Base-by-base conservation (phyloP, 1,140 invertebrate genomes). In the Pogonomyrmex barbatus region DNA sequence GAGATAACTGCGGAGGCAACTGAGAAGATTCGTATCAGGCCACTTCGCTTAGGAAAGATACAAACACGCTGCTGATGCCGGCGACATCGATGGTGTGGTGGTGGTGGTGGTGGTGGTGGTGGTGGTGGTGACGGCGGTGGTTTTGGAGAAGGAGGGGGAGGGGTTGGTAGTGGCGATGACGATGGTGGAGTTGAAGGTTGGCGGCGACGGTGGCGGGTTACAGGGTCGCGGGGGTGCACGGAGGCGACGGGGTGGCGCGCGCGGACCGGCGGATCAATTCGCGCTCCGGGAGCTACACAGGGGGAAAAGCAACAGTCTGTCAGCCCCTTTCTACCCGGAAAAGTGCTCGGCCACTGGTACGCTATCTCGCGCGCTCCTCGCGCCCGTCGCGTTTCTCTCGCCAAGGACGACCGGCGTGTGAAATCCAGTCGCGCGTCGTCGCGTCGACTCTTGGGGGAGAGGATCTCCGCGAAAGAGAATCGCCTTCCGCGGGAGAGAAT, bases 221-320 rank as follows among this genome's bases (percentile, higher is more conserved):
- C 39, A 88, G 87, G 85, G 83, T 88, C 78, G 63, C 77, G 88
- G 87, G 76, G 85, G 73, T 86, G 88, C 60, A 78, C 63, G 50
- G 67, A 88, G 83, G 89, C 47, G 65, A 86, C 60, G 86, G 90
- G 75, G 85, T 85, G 87, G 70, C 67, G 82, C 73, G 87, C 87
- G 77, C 90, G 85, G 70, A 81, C 84, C 84, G 88, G 73, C 86
- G 91, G 92, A 92, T 92, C 92, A 92, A 92, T 92, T 92, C 92
- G 86, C 83, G 79, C 83, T 88, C 76, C 68, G 85, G 87, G 68
- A 86, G 86, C 87, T 92, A 85, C 87, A 75, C 81, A 83, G 68
- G 70, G 86, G 60, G 87, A 87, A 90, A 91, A 91, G 92, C 91
- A 92, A 92, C 90, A 91, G 91, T 92, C 81, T 92, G 86, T 88